Conservation (phyloP, 1,140 invertebrate genomes). For the Physella acuta region DNA sequence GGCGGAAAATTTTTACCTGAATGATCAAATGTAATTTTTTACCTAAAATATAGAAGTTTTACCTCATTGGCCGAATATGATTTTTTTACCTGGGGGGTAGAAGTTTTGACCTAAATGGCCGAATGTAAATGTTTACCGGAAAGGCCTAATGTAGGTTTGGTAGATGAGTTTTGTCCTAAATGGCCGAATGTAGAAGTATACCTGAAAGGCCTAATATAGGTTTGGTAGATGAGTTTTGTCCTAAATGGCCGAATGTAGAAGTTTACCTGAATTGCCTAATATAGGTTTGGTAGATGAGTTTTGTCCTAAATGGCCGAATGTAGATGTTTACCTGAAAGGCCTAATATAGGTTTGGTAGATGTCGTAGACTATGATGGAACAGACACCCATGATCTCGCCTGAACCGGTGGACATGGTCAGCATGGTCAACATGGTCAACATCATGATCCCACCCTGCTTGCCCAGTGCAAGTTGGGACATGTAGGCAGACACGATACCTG, state of each 20-base stretch:
- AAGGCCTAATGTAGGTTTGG: no score
- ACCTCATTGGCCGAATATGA: no score
- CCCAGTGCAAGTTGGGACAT: slow-evolving; percentile 39
- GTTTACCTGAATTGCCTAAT: neutral
- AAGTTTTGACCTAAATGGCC: no score
- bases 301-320: neutral
- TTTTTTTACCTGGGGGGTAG: no score
- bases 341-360: slow-evolving; percentile 51
- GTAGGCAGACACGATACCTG: slow-evolving; percentile 45
- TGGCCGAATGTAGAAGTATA: no score
- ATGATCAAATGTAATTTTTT: no score
- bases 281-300: neutral
- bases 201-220: neutral
- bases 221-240: neutral
- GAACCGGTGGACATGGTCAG: slow-evolving; percentile 51
- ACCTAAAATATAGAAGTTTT: no score
- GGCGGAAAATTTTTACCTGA: no score
- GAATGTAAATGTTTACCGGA: no score
- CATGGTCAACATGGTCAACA: slow-evolving; percentile 46
- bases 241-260: neutral
- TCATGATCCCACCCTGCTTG: slow-evolving; percentile 33
- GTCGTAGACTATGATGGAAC: slow-evolving; percentile 60
- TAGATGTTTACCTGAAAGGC: slow-evolving; percentile 35
- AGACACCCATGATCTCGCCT: slow-evolving; percentile 58
- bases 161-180: no score